Evolutionary conservation across 1,140 invertebrate species (phyloP).

Genomic region (Leptinotarsa texana): DNA sequence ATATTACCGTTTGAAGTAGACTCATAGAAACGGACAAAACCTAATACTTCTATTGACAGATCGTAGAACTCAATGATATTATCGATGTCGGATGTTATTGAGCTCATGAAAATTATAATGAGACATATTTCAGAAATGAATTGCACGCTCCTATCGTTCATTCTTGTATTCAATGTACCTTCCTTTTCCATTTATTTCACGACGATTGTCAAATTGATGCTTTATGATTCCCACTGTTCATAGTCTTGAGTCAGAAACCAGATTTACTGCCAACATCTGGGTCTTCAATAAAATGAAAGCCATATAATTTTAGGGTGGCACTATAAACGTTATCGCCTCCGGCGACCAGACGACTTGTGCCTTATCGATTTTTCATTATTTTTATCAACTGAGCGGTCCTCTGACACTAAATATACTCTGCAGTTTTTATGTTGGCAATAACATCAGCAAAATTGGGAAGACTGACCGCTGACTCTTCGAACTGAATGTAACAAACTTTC

Average conservation of each 20-base stretch:
- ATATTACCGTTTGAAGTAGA: no score
- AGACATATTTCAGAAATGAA: no score
- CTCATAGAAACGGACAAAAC: no score
- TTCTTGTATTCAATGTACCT: no score
- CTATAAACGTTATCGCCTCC: conserved; percentile 29
- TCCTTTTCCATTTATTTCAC: no score
- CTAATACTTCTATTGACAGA: no score
- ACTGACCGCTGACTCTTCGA: neutral
- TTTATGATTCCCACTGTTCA: no score
- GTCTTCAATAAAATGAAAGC: conserved; percentile 28
- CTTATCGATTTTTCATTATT: conserved; percentile 25
- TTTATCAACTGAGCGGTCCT: conserved; percentile 12
- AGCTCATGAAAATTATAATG: no score
- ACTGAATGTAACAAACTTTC: neutral
- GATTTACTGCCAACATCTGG: conserved; percentile 36
- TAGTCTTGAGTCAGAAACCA: neutral
- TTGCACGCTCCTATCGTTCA: no score
- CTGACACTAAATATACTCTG: neutral
- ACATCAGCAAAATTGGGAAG: neutral
- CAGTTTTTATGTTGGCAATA: conserved; percentile 1
- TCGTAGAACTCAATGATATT: no score
- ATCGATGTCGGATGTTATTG: no score
- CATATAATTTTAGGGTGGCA: conserved; percentile 35
- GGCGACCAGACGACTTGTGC: conserved; percentile 18
- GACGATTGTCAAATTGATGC: no score